Conservation (phyloP, 1,140 invertebrate genomes). For the Aphidius gifuensis region DNA sequence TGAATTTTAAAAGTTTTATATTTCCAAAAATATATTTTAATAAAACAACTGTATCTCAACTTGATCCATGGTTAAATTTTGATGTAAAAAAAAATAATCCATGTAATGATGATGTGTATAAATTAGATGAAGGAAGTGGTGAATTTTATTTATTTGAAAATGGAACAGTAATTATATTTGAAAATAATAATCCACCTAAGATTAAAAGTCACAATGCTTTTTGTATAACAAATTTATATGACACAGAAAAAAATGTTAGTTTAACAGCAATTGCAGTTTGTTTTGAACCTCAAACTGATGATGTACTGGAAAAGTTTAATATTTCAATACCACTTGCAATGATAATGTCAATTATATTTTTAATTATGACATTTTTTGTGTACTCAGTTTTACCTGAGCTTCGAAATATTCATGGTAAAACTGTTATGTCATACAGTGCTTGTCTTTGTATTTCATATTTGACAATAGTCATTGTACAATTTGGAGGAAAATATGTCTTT, state of each 20-base stretch:
- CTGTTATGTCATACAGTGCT: conserved; percentile 64
- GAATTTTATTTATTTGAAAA: conserved; percentile 40
- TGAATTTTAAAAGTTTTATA: no score
- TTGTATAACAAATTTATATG: conserved; percentile 32
- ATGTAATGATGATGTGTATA: conserved; percentile 30
- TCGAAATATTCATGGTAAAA: conserved; percentile 66
- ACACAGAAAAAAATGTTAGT: conserved; percentile 14
- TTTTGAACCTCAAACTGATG: conserved; percentile 11
- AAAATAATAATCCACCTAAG: neutral
- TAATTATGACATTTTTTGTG: conserved; percentile 65
- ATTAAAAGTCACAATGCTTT: conserved; percentile 27
- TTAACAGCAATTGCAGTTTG: conserved; percentile 27
- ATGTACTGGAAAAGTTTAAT: no score
- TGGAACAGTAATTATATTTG: conserved; percentile 29
- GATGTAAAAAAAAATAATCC: conserved; percentile 18
- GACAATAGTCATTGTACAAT: conserved; percentile 55
- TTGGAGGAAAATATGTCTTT: conserved; percentile 40
- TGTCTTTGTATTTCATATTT: conserved; percentile 44
- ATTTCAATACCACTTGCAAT: conserved; percentile 36
- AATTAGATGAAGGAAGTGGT: conserved; percentile 32
- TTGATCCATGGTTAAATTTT: no score
- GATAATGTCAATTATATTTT: conserved; percentile 65
- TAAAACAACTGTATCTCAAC: no score
- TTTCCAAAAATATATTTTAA: no score
- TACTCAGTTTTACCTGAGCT: conserved; percentile 66